Percentiles rank a stretch among this genome's conserved stretches.
phyloP scores from a whole-genome alignment of 2,797 vertebrate genomes.

The Myotis findleyi region DNA sequence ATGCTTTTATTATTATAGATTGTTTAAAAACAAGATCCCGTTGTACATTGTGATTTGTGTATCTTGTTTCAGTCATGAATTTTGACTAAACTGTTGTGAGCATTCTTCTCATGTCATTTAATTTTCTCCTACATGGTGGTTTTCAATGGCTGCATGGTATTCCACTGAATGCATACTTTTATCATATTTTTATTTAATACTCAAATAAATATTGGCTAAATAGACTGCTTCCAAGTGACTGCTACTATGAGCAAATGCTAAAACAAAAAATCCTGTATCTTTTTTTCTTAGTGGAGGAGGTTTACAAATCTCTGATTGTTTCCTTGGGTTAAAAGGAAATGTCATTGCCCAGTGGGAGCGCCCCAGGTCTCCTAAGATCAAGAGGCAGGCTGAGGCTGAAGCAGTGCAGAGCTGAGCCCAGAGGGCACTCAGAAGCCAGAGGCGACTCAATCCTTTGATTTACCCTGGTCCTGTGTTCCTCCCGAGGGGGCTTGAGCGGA shows the following conservation, averaged over 20 bases:
- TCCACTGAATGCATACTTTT: not conserved
- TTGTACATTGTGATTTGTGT: not conserved
- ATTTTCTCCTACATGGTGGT: not conserved
- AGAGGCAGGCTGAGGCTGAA: not conserved
- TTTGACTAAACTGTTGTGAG: conserved; percentile 32
- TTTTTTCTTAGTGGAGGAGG: not conserved
- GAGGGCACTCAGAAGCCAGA: not conserved
- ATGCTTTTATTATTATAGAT: too few relatives aligned
- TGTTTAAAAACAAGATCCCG: not conserved
- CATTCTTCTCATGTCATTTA: not conserved
- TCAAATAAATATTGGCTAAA: not conserved
- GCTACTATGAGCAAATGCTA: not conserved
- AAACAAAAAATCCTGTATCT: not conserved
- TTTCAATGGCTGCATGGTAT: not conserved
- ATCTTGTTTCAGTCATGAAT: not conserved
- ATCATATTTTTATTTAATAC: conserved; percentile 43
- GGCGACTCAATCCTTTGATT: not conserved
- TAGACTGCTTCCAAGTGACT: not conserved
- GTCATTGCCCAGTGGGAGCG: not conserved
- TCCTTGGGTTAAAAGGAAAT: not conserved
- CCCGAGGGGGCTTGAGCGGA: not conserved
- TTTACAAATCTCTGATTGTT: conserved; percentile 11
- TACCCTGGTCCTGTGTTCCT: not conserved
- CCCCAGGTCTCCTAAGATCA: not conserved
- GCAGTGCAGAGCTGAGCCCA: not conserved